phyloP scores from a whole-genome alignment of 2,113 vertebrate genomes.

The Raja brachyura region DNA sequence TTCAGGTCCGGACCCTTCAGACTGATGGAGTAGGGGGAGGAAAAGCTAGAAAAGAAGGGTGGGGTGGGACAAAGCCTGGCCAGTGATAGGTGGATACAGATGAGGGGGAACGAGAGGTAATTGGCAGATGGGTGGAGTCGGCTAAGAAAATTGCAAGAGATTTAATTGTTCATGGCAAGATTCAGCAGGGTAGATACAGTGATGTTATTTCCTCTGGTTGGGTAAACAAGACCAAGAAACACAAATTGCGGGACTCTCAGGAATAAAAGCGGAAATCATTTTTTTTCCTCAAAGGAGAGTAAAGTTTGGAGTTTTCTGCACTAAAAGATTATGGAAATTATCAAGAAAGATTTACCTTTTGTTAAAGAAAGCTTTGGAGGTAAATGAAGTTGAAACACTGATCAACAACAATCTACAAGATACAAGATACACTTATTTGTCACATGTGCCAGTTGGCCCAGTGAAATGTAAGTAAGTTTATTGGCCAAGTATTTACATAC shows the following conservation, averaged over 20 bases:
- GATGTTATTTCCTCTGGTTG: neutral
- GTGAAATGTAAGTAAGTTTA: no score
- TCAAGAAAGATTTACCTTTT: neutral
- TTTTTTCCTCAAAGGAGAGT: neutral
- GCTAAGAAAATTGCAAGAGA: neutral
- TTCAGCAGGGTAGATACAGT: neutral
- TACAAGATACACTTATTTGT: no score
- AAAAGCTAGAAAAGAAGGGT: no score
- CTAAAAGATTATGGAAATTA: neutral
- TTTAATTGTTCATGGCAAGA: neutral
- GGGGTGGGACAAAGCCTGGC: no score
- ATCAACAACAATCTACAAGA: neutral
- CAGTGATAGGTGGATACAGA: no score
- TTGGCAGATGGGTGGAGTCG: no score
- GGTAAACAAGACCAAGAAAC: neutral
- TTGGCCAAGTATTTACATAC: no score
- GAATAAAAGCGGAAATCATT: neutral
- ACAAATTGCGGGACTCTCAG: neutral
- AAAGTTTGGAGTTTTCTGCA: neutral
- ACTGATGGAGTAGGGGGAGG: no score
- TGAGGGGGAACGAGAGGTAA: no score
- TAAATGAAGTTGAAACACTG: neutral
- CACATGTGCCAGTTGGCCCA: no score
- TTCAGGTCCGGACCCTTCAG: no score
- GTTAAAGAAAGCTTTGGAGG: neutral